phyloP scores from a whole-genome alignment of 2,888 invertebrate species.

The Sylvicola cinctus region DNA sequence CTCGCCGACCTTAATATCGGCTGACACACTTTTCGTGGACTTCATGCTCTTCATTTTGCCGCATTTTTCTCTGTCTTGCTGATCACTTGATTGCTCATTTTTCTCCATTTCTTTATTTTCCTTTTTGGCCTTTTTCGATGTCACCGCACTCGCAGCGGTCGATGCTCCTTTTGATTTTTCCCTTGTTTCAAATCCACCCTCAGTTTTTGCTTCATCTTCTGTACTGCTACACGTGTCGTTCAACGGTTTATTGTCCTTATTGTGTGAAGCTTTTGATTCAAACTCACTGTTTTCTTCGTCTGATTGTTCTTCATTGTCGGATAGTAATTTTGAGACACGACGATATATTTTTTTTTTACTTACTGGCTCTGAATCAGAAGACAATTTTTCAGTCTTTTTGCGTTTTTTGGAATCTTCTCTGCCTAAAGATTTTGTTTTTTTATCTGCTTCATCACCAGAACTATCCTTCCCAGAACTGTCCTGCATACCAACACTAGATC shows the following conservation, averaged over 20 bases:
- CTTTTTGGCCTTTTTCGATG: slow-evolving; percentile 4
- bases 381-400: slow-evolving; percentile 1
- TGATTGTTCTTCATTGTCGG: not conserved
- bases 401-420: not conserved
- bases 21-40: slow-evolving; percentile 2
- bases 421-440: not conserved
- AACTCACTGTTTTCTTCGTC: not conserved
- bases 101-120: not conserved
- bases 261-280: slow-evolving; percentile 2
- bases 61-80: slow-evolving; percentile 5
- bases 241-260: slow-evolving; percentile 3
- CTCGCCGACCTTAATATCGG: slow-evolving; percentile 10
- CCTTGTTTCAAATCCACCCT: not conserved
- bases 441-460: not conserved
- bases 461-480: not conserved
- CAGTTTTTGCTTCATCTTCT: not conserved
- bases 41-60: slow-evolving; percentile 5
- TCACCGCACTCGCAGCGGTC: not conserved
- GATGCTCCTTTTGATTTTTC: slow-evolving; percentile 1
- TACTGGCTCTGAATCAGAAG: slow-evolving; percentile 3
- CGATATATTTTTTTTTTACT: not conserved
- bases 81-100: not conserved
- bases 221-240: slow-evolving; percentile 1
- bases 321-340: not conserved
- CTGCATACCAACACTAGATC: slow-evolving; percentile 5